Evolutionary conservation across 2,888 invertebrate species (phyloP), one percentile per base, ranked within the genome.

Genomic region (Entomobrya multifasciata): DNA sequence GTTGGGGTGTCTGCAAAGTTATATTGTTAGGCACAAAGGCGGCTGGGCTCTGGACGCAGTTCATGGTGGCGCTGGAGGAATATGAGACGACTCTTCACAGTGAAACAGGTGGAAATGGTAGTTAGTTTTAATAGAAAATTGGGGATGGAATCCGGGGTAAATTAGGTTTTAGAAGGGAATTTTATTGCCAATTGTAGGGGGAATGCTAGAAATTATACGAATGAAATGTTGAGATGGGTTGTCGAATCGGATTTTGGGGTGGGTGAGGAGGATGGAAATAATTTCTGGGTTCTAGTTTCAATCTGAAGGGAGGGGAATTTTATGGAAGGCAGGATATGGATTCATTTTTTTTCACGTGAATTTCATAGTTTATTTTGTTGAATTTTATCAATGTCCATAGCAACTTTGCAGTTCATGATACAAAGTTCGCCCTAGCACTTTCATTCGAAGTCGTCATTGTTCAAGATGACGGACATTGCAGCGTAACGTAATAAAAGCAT

Each of bases 1-100:
- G 90, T 57, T 90, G 88, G 2, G 90, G 90, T 11, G 90, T 90
- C 22, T 78, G 30, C 52, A 90, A 60, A 2, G 78, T 60, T 10
- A 79, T 86, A 49, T 81, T 82, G 55, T 82, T 82, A 11, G 77
- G 81, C n/a, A 60, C 79, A 55, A 87, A 87, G 13, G 87, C 87
- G 6, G 83, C 86, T n/a, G 88, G 86, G 36, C 79, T 84, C 52
- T 57, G 62, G 17, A 86, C 83, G 25, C 89, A 89, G 44, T 89
- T 77, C 89, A 89, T 89, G 30, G 65, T 5, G 65, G 10, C 17
- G 65, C 17, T 27, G 65, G 65, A 30, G 8, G 5, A 30, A 4
- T n/a, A 36, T 36, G 36, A 36, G 36, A 36, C 36, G 4, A 36
- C 36, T 36, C 36, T 36, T 36, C 36, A n/a, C n/a, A 60, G 15